Base-by-base conservation (phyloP, 2,113 vertebrate species). In the Equus przewalskii region DNA sequence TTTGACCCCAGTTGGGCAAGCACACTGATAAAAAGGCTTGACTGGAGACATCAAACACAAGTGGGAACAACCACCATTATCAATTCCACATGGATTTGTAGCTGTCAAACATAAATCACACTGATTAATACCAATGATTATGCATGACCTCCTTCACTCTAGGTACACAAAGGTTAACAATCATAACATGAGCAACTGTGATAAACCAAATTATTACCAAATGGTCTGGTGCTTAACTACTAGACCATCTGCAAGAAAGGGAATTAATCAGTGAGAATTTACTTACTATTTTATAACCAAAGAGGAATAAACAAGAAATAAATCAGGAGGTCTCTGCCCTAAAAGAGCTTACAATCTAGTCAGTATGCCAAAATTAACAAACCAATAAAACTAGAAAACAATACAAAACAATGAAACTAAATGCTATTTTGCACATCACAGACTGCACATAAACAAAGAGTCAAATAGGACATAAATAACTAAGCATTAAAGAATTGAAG, bases 1-100 rank as follows among this genome's bases (percentile, higher is more conserved):
- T 98, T 99, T 99, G 93, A 99, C 99, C 24, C 99, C 99, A 9
- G 99, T 99, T 93, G 99, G 99, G 98, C 99, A 99, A 93, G 99
- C 99, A 97, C 99, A 99, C 96, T 99, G 99, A 97, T 99, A 99
- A 98, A 98, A 99, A 14, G 99, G 99, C 97, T 99, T 98, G 94
- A 98, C 87, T 18, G 99, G 99, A 72, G 99, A 99, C 98, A 99
- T 99, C 98, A 99, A 99, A 98, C 99, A 99, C 97, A 99, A 99
- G 97, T 99, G 99, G 93, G 99, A 99, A 98, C 99, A 99, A 86
- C 99, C 99, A 84, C 99, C 99, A 65, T 99, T 99, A 97, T 99
- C 98, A 98, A 98, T 96, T 70, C 99, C 99, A 98, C 99, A 99
- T 69, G 99, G 99, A 92, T 98, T 99, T 98, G 96, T 98, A 97